A percentile compares a stretch with the other conserved stretches of the same genome.
Conservation (phyloP, 2,888 invertebrate species). For the Acrocyrtus sp. region DNA sequence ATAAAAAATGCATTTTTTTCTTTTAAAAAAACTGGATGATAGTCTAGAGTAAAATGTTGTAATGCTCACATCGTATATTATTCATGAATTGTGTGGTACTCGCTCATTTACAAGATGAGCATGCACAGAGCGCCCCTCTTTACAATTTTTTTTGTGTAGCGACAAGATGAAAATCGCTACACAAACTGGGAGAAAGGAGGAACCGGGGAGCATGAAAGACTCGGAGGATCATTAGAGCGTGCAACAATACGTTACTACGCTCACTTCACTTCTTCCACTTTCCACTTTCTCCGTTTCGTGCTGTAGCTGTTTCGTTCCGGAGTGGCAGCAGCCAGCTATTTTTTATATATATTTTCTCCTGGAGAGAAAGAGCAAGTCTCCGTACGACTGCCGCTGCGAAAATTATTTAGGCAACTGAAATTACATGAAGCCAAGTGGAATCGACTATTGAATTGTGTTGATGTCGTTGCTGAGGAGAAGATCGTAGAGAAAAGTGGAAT, state of each 20-base stretch:
- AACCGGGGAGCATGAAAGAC: slow-evolving; percentile 2
- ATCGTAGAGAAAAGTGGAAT: too few species aligned
- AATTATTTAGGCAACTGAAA: slow-evolving; percentile 15
- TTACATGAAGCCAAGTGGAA: slow-evolving; percentile 29
- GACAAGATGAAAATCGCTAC: slow-evolving; percentile 15
- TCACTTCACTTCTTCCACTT: too few species aligned
- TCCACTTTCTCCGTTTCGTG: too few species aligned
- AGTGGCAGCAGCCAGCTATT: too few species aligned
- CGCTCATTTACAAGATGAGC: slow-evolving; percentile 37
- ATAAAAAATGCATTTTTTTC: too few species aligned
- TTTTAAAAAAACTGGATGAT: too few species aligned
- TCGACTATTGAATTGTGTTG: too few species aligned
- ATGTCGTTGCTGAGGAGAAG: too few species aligned
- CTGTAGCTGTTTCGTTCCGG: too few species aligned
- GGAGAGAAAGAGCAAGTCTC: too few species aligned
- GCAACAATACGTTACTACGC: slow-evolving; percentile 41
- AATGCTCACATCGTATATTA: slow-evolving; percentile 13
- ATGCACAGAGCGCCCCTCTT: slow-evolving; percentile 4
- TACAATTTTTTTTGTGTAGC: too few species aligned
- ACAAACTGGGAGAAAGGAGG: slow-evolving; percentile 9
- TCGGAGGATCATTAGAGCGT: slow-evolving; percentile 43
- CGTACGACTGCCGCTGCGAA: background rate
- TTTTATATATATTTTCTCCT: too few species aligned
- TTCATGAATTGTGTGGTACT: slow-evolving; percentile 39
- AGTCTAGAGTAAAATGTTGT: background rate